Evolutionary conservation across 2,113 vertebrate genomes (phyloP).

Genomic region (Galemys pyrenaicus): DNA sequence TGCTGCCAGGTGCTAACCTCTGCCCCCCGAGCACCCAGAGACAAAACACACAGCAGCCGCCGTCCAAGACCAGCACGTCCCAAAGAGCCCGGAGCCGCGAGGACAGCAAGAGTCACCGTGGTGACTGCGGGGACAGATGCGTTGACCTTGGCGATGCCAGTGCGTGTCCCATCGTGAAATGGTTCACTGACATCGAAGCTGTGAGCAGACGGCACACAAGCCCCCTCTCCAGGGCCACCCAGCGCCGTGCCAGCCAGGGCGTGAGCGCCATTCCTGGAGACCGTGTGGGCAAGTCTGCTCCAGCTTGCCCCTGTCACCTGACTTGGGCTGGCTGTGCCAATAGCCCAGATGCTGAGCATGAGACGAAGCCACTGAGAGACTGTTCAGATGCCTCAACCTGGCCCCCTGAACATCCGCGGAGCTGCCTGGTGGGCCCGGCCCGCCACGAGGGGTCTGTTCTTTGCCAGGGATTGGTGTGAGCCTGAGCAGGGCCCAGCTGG

Average conservation of each 20-base stretch:
- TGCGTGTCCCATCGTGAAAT: neutral
- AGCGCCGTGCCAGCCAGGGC: rapidly evolving
- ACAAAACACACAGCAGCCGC: constrained; percentile 8
- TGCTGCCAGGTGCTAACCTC: constrained; percentile 69
- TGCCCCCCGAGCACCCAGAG: constrained; percentile 51
- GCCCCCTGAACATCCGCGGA: too few relatives aligned
- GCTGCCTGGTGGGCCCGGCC: neutral
- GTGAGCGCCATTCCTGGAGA: rapidly evolving
- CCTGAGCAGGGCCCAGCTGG: neutral
- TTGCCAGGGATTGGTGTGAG: neutral
- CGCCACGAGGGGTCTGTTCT: neutral
- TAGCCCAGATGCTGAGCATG: too few relatives aligned
- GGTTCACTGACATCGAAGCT: neutral
- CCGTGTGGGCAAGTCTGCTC: too few relatives aligned
- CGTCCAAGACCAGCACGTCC: constrained; percentile 65
- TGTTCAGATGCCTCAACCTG: too few relatives aligned
- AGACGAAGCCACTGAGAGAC: neutral
- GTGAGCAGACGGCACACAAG: neutral
- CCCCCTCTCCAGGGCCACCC: neutral
- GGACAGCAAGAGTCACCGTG: constrained; percentile 27
- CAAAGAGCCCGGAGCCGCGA: neutral
- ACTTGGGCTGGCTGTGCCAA: too few relatives aligned
- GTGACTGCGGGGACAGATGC: neutral
- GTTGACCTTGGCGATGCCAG: constrained; percentile 37
- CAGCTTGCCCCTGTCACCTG: too few relatives aligned